These are phyloP conservation scores for Dermochelys coriacea DNA, from an alignment of 2,797 vertebrate species.

Conservation along the genomic window DNA sequence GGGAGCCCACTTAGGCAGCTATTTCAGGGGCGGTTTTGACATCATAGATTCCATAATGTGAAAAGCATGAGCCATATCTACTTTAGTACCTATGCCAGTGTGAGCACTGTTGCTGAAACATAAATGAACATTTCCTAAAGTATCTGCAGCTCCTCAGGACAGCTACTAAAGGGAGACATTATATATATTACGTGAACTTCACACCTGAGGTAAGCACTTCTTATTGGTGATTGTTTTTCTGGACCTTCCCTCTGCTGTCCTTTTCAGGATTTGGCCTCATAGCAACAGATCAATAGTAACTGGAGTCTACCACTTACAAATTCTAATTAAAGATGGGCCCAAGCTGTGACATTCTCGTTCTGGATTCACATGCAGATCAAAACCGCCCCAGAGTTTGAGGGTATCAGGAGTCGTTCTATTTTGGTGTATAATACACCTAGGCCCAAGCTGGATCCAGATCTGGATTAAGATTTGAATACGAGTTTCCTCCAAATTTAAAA, in stretches of 20 bases:
- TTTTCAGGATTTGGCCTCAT: background rate
- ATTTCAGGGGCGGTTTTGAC: background rate
- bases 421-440: background rate
- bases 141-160: background rate
- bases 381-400: background rate
- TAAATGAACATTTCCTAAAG: background rate
- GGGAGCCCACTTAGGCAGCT: too few species aligned
- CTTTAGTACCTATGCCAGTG: background rate
- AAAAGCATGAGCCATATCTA: rapidly evolving
- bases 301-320: rapidly evolving
- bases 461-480: background rate
- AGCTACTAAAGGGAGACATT: background rate
- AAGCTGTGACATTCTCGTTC: background rate
- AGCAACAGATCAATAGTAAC: background rate
- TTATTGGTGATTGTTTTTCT: background rate
- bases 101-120: background rate
- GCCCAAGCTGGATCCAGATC: background rate
- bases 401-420: background rate
- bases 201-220: background rate
- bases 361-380: background rate
- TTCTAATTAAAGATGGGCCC: background rate
- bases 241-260: background rate
- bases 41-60: background rate
- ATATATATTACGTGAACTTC: background rate
- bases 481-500: background rate